Evolutionary conservation across 2,888 invertebrate genomes (phyloP).

Genomic region (Drosophila meridiana): DNA sequence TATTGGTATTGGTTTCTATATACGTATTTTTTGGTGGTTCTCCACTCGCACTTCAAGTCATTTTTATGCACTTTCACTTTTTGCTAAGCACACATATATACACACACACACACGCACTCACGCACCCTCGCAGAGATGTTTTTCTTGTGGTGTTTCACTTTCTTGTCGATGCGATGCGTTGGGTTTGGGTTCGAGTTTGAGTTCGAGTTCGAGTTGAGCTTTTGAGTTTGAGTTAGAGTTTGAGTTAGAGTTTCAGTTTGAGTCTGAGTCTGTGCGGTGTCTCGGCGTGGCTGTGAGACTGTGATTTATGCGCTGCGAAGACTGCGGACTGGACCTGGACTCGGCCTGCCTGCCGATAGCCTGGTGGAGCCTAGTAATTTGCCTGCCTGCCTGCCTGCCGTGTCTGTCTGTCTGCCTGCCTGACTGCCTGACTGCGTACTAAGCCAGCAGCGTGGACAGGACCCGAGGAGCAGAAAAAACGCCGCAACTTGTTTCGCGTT

Average conservation of each 20-base stretch:
- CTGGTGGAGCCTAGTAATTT: conserved; percentile 76
- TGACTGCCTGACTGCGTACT: conserved; percentile 51
- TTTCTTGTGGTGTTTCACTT: conserved; percentile 50
- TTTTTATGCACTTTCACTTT: conserved; percentile 75
- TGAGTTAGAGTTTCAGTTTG: conserved; percentile 21
- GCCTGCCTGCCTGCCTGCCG: conserved; percentile 57
- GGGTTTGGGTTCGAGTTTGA: conserved; percentile 10
- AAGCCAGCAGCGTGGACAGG: conserved; percentile 63
- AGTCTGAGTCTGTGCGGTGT: conserved; percentile 42
- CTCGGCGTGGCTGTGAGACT: conserved; percentile 45
- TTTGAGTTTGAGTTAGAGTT: conserved; percentile 31
- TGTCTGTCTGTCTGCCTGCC: conserved; percentile 54
- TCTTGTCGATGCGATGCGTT: conserved; percentile 35
- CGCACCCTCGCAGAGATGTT: conserved; percentile 21
- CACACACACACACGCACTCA: conserved; percentile 13
- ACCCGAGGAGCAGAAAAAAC: conserved; percentile 83
- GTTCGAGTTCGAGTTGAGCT: conserved; percentile 11
- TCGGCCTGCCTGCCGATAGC: conserved; percentile 77
- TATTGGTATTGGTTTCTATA: conserved; percentile 1
- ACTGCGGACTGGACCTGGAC: conserved; percentile 72
- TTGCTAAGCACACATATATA: conserved; percentile 28
- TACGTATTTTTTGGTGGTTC: conserved; percentile 15
- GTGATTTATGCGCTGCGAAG: conserved; percentile 80
- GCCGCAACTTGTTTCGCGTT: conserved; percentile 85
- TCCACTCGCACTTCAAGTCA: conserved; percentile 77